A percentile compares a stretch with the other conserved stretches of the same genome.
These are phyloP conservation scores for Plutella xylostella DNA, from an alignment of 2,888 invertebrate species.

Conservation along the genomic window DNA sequence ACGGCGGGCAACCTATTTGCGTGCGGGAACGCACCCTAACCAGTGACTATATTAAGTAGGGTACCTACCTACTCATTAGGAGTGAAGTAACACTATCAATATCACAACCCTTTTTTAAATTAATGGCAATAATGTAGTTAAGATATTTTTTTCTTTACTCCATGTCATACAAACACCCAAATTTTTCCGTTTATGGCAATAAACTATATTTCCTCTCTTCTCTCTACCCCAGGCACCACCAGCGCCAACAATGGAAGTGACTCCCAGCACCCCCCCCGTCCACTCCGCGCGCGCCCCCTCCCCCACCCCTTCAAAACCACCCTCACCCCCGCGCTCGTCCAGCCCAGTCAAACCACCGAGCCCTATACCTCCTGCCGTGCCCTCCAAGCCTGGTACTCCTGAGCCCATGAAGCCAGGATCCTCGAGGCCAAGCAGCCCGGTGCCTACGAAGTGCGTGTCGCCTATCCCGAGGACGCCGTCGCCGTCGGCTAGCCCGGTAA, in stretches of 20 bases:
- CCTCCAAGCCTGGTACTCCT: conserved; percentile 12
- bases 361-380: conserved; percentile 18
- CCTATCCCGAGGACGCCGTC: background rate
- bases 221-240: conserved; percentile 27
- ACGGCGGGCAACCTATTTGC: too few species aligned
- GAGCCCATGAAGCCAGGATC: too few species aligned
- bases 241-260: conserved; percentile 47
- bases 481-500: background rate
- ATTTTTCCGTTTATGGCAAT: too few species aligned
- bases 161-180: too few species aligned
- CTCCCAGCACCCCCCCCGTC: conserved; percentile 40
- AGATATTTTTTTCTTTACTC: too few species aligned
- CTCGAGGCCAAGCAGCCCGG: too few species aligned
- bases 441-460: background rate
- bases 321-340: conserved; percentile 3
- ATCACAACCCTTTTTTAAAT: too few species aligned
- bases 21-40: too few species aligned
- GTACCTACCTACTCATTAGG: too few species aligned
- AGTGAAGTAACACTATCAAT: too few species aligned
- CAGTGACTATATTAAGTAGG: too few species aligned
- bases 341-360: background rate
- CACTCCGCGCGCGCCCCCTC: conserved; percentile 16
- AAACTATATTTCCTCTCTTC: background rate
- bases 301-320: conserved; percentile 5
- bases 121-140: too few species aligned